A percentile compares a stretch with the other conserved stretches of the same genome.
Conservation (phyloP, 2,888 invertebrate genomes). For the Amblyteles armatorius region DNA sequence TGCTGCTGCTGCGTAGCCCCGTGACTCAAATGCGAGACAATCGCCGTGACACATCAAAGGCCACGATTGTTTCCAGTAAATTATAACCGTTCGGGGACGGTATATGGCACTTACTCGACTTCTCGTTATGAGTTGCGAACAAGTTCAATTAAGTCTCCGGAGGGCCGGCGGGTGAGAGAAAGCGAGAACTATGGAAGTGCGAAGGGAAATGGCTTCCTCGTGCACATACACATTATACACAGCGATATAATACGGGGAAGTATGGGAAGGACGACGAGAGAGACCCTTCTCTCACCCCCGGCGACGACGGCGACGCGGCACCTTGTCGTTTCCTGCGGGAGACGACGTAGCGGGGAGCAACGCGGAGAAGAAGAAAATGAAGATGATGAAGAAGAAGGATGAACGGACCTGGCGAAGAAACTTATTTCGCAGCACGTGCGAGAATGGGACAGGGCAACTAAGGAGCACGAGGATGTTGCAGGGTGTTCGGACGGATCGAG, state of each 20-base stretch:
- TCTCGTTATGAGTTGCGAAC: slow-evolving; percentile 84
- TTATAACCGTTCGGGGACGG: slow-evolving; percentile 78
- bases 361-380: slow-evolving; percentile 60
- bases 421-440: slow-evolving; percentile 35
- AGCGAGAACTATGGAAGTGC: slow-evolving; percentile 51
- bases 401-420: slow-evolving; percentile 37
- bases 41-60: slow-evolving; percentile 82
- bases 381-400: slow-evolving; percentile 46
- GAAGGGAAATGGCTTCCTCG: slow-evolving; percentile 80
- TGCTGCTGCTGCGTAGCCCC: slow-evolving; percentile 34
- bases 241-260: slow-evolving; percentile 20
- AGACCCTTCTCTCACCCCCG: slow-evolving; percentile 63
- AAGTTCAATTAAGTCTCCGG: slow-evolving; percentile 84
- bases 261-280: slow-evolving; percentile 31
- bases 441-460: slow-evolving; percentile 32
- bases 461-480: slow-evolving; percentile 9
- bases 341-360: slow-evolving; percentile 48
- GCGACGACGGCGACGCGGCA: slow-evolving; percentile 44
- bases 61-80: slow-evolving; percentile 84
- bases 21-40: slow-evolving; percentile 74
- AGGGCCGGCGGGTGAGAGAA: slow-evolving; percentile 54
- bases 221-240: slow-evolving; percentile 43
- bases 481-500: slow-evolving; percentile 43
- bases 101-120: slow-evolving; percentile 82
- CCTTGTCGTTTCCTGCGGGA: slow-evolving; percentile 33